Evolutionary conservation across 2,113 vertebrate genomes (phyloP).

Genomic region (Andinoacara biseriatus): DNA sequence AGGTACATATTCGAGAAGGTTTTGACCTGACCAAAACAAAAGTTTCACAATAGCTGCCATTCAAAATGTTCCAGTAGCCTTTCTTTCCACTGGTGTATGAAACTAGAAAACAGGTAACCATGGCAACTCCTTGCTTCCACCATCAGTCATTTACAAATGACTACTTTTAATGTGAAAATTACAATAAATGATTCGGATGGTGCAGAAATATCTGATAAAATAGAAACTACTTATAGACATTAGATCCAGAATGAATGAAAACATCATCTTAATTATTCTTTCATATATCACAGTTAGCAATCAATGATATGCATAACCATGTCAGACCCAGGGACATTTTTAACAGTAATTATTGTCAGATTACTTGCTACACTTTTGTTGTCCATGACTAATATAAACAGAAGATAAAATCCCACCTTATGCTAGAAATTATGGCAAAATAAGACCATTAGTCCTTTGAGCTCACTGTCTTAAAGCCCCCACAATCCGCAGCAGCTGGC

Average conservation of each 20-base stretch:
- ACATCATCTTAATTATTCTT: not conserved
- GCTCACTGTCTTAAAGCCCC: not conserved
- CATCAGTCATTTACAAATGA: not conserved
- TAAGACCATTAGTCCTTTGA: conserved; percentile 8
- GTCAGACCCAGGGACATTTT: not conserved
- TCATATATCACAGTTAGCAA: not conserved
- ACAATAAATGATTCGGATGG: not conserved
- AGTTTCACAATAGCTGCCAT: not conserved
- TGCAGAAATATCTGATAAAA: not conserved
- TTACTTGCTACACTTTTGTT: not conserved
- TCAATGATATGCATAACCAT: not conserved
- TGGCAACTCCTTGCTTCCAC: not conserved
- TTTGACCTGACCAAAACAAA: not conserved
- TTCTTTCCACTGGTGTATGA: not conserved
- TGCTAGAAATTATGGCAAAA: not conserved
- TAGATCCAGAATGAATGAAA: not conserved
- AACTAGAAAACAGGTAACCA: not conserved
- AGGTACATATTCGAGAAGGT: not conserved
- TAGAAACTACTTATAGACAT: not conserved
- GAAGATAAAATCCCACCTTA: not conserved
- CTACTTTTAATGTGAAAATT: not conserved
- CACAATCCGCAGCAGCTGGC: conserved; percentile 23
- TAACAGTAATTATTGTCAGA: not conserved
- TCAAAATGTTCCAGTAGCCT: not conserved
- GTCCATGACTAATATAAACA: not conserved